These are phyloP conservation scores for Oegoconia quadripuncta DNA, from an alignment of 2,888 invertebrate genomes.

Conservation along the genomic window DNA sequence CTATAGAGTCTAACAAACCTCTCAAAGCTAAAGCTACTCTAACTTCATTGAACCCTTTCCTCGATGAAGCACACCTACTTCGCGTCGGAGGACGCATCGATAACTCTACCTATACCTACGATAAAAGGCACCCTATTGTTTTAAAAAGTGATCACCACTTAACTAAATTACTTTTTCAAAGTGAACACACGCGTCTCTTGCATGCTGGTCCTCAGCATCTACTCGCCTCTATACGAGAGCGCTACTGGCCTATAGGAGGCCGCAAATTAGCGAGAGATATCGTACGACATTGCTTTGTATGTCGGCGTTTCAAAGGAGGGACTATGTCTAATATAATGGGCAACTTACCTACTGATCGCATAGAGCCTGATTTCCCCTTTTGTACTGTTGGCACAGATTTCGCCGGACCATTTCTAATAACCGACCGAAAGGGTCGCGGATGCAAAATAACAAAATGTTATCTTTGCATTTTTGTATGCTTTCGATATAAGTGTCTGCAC, in stretches of 20 bases:
- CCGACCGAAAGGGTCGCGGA: conserved; percentile 9
- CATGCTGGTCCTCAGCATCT: conserved; percentile 9
- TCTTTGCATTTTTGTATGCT: conserved; percentile 11
- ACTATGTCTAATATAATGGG: conserved; percentile 12
- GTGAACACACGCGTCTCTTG: conserved; percentile 2
- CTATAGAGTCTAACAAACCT: background rate
- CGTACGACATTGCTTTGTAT: background rate
- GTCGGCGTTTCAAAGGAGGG: background rate
- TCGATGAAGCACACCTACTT: background rate
- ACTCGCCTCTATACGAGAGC: background rate
- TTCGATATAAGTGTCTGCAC: conserved; percentile 8
- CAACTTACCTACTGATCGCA: conserved; percentile 7
- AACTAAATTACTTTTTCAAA: conserved; percentile 1
- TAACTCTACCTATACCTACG: background rate
- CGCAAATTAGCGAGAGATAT: background rate
- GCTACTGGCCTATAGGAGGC: conserved; percentile 4
- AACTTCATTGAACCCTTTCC: background rate
- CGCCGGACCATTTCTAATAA: conserved; percentile 11
- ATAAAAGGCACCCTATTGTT: conserved; percentile 2
- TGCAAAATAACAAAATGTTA: conserved; percentile 11
- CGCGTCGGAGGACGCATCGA: conserved; percentile 1
- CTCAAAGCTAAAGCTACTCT: background rate
- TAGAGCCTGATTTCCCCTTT: conserved; percentile 14
- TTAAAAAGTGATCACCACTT: background rate
- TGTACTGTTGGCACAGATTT: conserved; percentile 3